Evolutionary conservation across 2,113 vertebrate species (phyloP).

Genomic region (Maccullochella peelii): DNA sequence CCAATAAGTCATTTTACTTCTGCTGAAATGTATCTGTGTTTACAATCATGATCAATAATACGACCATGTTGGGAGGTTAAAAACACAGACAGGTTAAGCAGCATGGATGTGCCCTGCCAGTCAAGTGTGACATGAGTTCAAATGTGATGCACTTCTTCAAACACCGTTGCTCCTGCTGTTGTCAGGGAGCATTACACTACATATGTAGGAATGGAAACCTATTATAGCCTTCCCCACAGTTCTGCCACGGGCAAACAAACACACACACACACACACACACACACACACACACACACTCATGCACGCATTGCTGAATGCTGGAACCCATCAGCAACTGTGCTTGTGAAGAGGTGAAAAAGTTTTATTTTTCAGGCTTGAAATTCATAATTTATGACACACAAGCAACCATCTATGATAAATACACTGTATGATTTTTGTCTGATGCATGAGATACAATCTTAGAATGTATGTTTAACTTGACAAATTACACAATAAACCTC

Average conservation of each 20-base stretch:
- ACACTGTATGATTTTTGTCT: neutral
- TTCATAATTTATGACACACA: constrained; percentile 1
- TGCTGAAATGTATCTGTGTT: neutral
- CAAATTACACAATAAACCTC: neutral
- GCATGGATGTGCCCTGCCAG: constrained; percentile 23
- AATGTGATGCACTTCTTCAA: constrained; percentile 52
- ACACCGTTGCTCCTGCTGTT: constrained; percentile 36
- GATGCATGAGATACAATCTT: neutral
- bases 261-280: constrained; percentile 40
- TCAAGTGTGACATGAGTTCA: constrained; percentile 50
- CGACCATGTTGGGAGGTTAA: constrained; percentile 1
- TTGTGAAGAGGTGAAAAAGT: constrained; percentile 8
- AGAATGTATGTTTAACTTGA: neutral
- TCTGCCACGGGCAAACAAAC: constrained; percentile 49
- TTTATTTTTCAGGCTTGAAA: constrained; percentile 29
- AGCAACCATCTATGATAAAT: neutral
- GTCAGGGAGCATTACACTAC: constrained; percentile 45
- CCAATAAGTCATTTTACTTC: neutral
- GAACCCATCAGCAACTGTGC: neutral
- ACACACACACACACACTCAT: neutral
- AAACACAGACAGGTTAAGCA: constrained; percentile 22
- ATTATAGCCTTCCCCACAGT: constrained; percentile 68
- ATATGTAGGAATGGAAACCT: constrained; percentile 60
- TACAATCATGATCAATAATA: neutral
- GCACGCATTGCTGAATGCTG: constrained; percentile 12